Evolutionary conservation across 1,140 invertebrate species (phyloP).

Genomic region (Drosophila nigrodunni): DNA sequence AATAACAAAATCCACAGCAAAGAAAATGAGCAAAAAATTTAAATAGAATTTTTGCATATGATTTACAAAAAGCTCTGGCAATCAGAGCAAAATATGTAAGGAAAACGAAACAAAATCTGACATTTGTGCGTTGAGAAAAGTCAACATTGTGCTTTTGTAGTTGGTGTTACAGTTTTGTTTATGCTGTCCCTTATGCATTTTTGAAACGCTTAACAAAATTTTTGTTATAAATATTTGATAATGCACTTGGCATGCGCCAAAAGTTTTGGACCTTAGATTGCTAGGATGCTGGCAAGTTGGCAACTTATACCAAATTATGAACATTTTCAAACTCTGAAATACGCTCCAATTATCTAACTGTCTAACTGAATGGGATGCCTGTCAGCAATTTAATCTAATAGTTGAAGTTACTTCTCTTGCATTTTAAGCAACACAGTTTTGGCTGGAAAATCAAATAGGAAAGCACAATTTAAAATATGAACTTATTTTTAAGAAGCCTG

Average conservation of each 20-base stretch:
- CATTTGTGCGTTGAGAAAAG: constrained; percentile 54
- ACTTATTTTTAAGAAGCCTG: too few species aligned
- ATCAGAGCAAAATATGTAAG: constrained; percentile 17
- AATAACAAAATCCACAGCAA: too few species aligned
- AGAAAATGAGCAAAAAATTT: neutral
- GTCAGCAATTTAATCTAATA: neutral
- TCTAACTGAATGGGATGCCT: constrained; percentile 7
- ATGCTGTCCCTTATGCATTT: constrained; percentile 48
- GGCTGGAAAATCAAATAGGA: too few species aligned
- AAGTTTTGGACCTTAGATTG: constrained; percentile 42
- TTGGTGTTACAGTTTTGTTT: constrained; percentile 14
- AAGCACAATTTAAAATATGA: too few species aligned
- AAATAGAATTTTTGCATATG: constrained; percentile 44
- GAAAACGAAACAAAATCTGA: constrained; percentile 50
- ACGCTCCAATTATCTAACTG: constrained; percentile 32
- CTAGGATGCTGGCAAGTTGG: constrained; percentile 20
- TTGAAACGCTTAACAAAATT: constrained; percentile 49
- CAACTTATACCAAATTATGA: constrained; percentile 38
- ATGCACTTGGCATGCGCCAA: constrained; percentile 35
- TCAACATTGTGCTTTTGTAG: constrained; percentile 43
- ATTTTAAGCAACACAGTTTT: neutral
- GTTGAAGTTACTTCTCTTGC: neutral
- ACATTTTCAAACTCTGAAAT: constrained; percentile 30
- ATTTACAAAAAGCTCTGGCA: constrained; percentile 17
- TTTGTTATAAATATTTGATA: constrained; percentile 56